Base-by-base conservation (phyloP, 2,797 vertebrate genomes). In the Characodon lateralis region DNA sequence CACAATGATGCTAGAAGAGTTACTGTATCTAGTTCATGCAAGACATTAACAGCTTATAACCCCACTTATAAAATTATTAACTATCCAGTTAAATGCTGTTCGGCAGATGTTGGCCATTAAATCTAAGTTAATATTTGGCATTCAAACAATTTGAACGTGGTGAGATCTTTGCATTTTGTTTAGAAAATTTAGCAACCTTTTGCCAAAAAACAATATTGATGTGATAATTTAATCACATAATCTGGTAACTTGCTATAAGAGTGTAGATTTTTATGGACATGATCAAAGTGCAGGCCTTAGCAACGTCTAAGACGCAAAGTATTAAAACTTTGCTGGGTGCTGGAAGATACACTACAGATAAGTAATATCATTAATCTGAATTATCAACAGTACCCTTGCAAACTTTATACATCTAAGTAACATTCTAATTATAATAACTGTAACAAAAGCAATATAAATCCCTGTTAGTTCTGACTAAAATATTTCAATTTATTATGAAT, bases 211-310 rank as follows among this genome's bases (percentile, higher is more conserved):
- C 50, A 51, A 51, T 18, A 51, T 51, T 51, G 50, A 14, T 51
- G 3, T 14, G 12, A 51, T 16, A 51, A 51, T 51, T 51, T 51
- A 51, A 14, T 16, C 50, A 18, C 50, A 51, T 4, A 51, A 35
- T 35, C 35, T 35, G 35, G 35, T 35, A 35, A 35, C 3, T 35
- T 35, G 35, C 35, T 35, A 35, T 4, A 35, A 35, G 35, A 35
- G 35, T 50, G 12, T 50, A 10, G 48, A 50, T 61, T 78, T 79
- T 28, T 72, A n/a, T 58, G 80, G 35, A 77, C 51, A 71, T 26
- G 56, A 83, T 72, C 56, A 72, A 76, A 16, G 59, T 63, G 28
- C 13, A 31, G 59, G 13, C 18, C 18, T 63, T 31, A 31, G 28
- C 61, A 20, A 39, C 28, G 39, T 65, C 28, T 35, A 65, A 12